Percentiles rank a stretch among this genome's conserved stretches.
phyloP scores from a whole-genome alignment of 2,888 invertebrate species.

The Trissoscelio sp. region DNA sequence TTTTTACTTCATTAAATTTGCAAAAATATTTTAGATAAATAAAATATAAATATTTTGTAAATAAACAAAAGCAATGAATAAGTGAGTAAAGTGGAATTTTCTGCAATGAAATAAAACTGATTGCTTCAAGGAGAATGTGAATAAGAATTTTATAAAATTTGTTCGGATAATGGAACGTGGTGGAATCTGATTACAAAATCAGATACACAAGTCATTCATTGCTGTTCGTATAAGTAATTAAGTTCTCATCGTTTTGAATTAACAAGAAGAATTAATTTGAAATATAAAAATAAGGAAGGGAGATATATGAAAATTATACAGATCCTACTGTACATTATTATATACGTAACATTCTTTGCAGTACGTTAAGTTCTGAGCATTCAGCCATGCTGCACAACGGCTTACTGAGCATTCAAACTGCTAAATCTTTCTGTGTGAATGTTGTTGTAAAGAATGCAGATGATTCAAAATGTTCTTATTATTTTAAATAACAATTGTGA shows the following conservation, averaged over 20 bases:
- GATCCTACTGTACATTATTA: slow-evolving; percentile 24
- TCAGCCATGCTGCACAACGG: slow-evolving; percentile 23
- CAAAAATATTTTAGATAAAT: too few relatives aligned
- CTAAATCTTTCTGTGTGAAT: slow-evolving; percentile 16
- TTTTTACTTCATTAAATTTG: too few relatives aligned
- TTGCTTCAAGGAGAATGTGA: too few relatives aligned
- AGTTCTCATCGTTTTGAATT: slow-evolving; percentile 34
- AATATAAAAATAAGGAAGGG: slow-evolving; percentile 45
- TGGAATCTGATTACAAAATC: slow-evolving; percentile 28
- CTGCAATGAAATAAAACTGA: too few relatives aligned
- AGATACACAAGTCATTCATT: slow-evolving; percentile 31
- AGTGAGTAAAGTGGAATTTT: too few relatives aligned
- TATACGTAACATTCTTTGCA: slow-evolving; percentile 33
- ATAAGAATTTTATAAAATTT: too few relatives aligned
- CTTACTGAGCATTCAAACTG: slow-evolving; percentile 29
- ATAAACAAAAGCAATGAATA: too few relatives aligned
- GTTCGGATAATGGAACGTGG: too few relatives aligned
- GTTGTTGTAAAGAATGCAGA: not conserved
- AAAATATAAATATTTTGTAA: too few relatives aligned
- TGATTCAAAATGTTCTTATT: too few relatives aligned
- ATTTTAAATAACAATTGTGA: too few relatives aligned
- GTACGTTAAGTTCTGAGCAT: slow-evolving; percentile 42
- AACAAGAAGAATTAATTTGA: slow-evolving; percentile 34
- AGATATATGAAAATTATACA: slow-evolving; percentile 38
- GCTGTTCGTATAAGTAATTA: slow-evolving; percentile 18